phyloP scores from a whole-genome alignment of 1,140 invertebrate species.

The Anastrepha obliqua region DNA sequence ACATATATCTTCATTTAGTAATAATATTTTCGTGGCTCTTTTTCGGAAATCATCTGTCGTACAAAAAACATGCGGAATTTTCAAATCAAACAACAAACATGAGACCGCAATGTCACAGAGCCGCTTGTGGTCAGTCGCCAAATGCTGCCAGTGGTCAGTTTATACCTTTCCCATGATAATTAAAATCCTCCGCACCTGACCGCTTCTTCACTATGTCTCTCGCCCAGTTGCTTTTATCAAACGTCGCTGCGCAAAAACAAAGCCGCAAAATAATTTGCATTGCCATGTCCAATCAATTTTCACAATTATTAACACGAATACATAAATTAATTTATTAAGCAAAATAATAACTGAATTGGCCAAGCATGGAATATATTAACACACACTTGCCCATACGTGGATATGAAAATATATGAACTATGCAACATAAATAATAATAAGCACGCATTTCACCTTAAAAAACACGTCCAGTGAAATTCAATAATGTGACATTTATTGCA shows the following conservation, averaged over 20 bases:
- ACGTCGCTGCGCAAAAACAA: not conserved
- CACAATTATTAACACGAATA: conserved; percentile 42
- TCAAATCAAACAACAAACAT: not conserved
- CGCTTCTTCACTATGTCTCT: too few species aligned
- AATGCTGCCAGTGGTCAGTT: not conserved
- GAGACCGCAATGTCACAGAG: conserved; percentile 8
- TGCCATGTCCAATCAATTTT: conserved; percentile 38
- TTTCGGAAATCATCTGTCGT: too few species aligned
- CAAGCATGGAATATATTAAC: not conserved
- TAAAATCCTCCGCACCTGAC: not conserved
- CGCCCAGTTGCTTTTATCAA: not conserved
- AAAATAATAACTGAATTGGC: not conserved
- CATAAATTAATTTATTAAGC: conserved; percentile 14
- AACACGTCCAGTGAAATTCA: not conserved
- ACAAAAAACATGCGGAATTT: too few species aligned
- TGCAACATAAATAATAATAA: not conserved
- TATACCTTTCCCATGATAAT: not conserved
- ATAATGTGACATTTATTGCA: conserved; percentile 45
- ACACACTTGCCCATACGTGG: not conserved
- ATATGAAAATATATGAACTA: not conserved
- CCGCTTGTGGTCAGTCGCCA: not conserved
- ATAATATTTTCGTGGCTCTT: too few species aligned
- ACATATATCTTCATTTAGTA: too few species aligned
- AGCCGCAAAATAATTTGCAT: conserved; percentile 44
- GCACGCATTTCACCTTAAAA: too few species aligned